Base-by-base conservation (phyloP, 2,888 invertebrate genomes). In the Nymphalis c-album region DNA sequence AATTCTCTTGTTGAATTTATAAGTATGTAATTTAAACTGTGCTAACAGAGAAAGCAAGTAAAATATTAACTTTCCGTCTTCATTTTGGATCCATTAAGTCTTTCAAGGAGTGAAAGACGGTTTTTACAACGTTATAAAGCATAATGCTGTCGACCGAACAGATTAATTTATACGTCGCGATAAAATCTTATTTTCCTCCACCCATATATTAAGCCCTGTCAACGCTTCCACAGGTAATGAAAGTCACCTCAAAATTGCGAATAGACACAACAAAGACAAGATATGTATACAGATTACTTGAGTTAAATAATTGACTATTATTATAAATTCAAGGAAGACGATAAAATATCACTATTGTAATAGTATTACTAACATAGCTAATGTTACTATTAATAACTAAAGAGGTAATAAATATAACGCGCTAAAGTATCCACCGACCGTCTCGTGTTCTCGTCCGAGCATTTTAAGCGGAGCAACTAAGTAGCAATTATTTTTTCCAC, bases 131-230 rank as follows among this genome's bases (percentile, higher is more conserved):
- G 65, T 71, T 67, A 68, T 72, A 74, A 75, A 73, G 64, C 69
- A 63, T 69, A 64, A 71, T 64, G 65, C 60, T 50, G 65, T 61
- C 66, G 51, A 69, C 57, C 45, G 59, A 70, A 68, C 58, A 69
- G 70, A 72, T 75, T 69, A 73, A 72, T 75, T 72, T 73, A 70
- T 69, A 73, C 67, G 46, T 48, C 20, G 61, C 60, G 71, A 75
- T 75, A 74, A 73, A 71, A 70, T 71, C 66, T 63, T 59, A 65
- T 60, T 60, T 60, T 57, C 61, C 58, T 46, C 48, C 48, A 63
- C 51, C 58, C 51, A 55, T 71, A 69, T 51, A 72, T 70, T 67
- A 67, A 65, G 51, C 59, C 65, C 48, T 71, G 71, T 71, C 68
- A 71, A 57, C 63, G 57, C 48, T 58, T 60, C 48, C 48, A 35